Evolutionary conservation across 2,797 vertebrate species (phyloP), one percentile per base, ranked within the genome.

Genomic region (Pangasius macronema): DNA sequence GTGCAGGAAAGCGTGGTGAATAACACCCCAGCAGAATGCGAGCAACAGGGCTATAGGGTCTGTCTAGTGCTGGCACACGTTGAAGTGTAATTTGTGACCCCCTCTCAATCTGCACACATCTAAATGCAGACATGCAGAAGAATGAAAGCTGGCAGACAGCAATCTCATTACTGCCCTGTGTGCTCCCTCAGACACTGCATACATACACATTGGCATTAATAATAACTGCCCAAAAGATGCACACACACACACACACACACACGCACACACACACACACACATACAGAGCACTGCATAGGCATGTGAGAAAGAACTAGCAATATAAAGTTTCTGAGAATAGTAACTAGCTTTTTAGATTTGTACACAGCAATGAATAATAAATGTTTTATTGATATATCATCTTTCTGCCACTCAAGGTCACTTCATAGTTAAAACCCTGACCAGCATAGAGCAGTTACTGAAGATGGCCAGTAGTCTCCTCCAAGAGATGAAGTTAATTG

Each of bases 81-180:
- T 3, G 3, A 27, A 83, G 86, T 72, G 57, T 87, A 81, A 86
- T 88, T 89, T 82, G 39, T 88, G 88, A 87, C 87, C 91, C 65
- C 18, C 42, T 83, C 87, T 59, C 84, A 85, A 82, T 87, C 82
- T 85, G 76, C 67, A 88, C 86, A 83, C 77, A 89, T 89, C 87
- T 87, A 82, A 86, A 89, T 83, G 70, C 87, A 61, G 84, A 82
- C 81, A 82, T 85, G 68, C 67, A 87, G 65, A 82, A 83, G 79
- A 89, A 90, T 89, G 87, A 89, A 87, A 83, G 77, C 85, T 88
- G 90, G 70, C 86, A 91, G 86, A 89, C 85, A 85, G 85, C 86
- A 88, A 91, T 90, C 90, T 89, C 90, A 90, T 91, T 88, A 92
- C 90, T 90, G 91, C 84, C 91, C 90, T 89, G 85, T 88, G 79